Evolutionary conservation across 92 coral and sea anemone genomes (phyloP).

Genomic region (Hydrozoanthus gracilis): DNA sequence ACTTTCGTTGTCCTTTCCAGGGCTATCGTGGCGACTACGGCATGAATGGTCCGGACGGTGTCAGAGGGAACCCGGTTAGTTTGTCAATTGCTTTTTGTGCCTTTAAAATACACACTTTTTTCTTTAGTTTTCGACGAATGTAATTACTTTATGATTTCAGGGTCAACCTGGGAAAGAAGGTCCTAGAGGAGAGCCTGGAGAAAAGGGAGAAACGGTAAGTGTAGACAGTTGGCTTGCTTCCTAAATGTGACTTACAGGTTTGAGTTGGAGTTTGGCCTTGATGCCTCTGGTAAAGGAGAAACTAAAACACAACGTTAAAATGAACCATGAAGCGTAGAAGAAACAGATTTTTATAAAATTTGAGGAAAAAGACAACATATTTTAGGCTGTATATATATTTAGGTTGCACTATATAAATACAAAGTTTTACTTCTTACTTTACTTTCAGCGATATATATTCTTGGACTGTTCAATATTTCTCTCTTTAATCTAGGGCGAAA

Average conservation of each 20-base stretch:
- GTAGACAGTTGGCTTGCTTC: too few relatives aligned
- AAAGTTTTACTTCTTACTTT: not conserved
- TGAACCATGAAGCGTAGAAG: too few relatives aligned
- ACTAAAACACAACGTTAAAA: too few relatives aligned
- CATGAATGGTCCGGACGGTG: slow-evolving; percentile 24
- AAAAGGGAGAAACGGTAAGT: slow-evolving; percentile 5
- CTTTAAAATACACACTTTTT: too few relatives aligned
- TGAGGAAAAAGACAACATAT: too few relatives aligned
- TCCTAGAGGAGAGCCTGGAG: not conserved
- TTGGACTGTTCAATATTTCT: not conserved
- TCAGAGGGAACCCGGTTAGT: slow-evolving; percentile 14
- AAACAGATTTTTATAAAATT: too few relatives aligned
- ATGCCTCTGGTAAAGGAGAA: too few relatives aligned
- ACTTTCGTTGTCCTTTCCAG: not conserved
- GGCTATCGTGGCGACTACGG: slow-evolving; percentile 34
- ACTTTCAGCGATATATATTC: not conserved
- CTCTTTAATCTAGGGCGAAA: not conserved
- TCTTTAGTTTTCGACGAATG: too few relatives aligned
- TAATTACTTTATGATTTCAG: not conserved
- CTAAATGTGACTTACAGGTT: too few relatives aligned
- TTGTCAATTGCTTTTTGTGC: not conserved
- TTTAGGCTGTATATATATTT: too few relatives aligned
- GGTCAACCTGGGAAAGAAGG: slow-evolving; percentile 8
- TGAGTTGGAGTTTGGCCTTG: too few relatives aligned
- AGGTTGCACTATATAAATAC: not conserved